Base-by-base conservation (phyloP, 2,888 invertebrate genomes). In the Fragum sueziense region DNA sequence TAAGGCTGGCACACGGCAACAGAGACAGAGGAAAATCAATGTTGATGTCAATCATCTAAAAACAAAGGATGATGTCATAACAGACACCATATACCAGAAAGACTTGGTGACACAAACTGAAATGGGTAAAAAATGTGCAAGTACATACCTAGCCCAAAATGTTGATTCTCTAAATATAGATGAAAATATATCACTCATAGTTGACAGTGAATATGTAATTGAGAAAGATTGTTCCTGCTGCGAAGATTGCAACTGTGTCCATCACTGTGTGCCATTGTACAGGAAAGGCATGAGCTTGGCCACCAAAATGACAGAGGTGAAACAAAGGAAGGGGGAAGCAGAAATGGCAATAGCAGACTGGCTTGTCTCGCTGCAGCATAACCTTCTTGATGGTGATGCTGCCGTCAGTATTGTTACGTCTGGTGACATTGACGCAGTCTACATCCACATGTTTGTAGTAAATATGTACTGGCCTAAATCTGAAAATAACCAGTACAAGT, bases 61-160 rank as follows among this genome's bases (percentile, higher is more conserved):
- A 37, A 33, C 65, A 33, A 9, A 17, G 4, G 20, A 9, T 22
- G 20, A 65, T 20, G 25, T 65, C 9, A 22, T 65, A 6, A 37
- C 22, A n/a, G 20, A 9, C 7, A 20, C 17, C 9, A 25, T 9
- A 37, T 65, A n/a, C 22, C 20, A 33, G n/a, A 65, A 65, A 33
- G 37, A 34, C 25, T 17, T 22, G 0, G 17, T 75, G 1, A 70
- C 73, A 33, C 62, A 71, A 27, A 81, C 81, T 17, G 31, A 25
- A 1, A 25, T 11, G 2, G 77, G 81, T 2, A 81, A 81, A n/a
- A 7, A 27, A 4, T 34, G 27, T 22, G 25, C 59, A 3, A 76
- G 80, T 47, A 73, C 33, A 37, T 79, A 75, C 62, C 33, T 76
- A 0, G 72, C 80, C 25, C 2, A 33, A 70, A 76, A 76, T 41